A percentile compares a stretch with the other conserved stretches of the same genome.
Conservation (phyloP, 2,113 vertebrate genomes). For the Albula glossodonta region DNA sequence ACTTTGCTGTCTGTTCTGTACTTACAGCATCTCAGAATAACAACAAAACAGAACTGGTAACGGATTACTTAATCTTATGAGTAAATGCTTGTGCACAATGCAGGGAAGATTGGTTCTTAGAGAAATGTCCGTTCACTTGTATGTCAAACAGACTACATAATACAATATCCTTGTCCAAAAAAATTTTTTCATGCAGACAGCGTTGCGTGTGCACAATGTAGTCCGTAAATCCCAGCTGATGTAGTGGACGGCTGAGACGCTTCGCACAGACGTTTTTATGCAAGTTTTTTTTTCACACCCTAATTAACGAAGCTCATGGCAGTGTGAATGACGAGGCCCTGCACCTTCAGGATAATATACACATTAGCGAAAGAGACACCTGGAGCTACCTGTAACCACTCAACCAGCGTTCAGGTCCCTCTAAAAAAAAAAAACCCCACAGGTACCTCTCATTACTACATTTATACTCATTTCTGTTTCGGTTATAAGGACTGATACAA, state of each 20-base stretch:
- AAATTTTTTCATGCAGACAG: not conserved
- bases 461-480: slow-evolving; percentile 74
- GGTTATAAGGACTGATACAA: slow-evolving; percentile 62
- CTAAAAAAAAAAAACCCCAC: slow-evolving; percentile 68
- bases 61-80: not conserved
- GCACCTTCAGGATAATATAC: slow-evolving; percentile 46
- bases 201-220: not conserved
- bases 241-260: not conserved
- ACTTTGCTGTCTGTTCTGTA: slow-evolving; percentile 1
- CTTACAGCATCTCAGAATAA: not conserved
- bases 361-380: slow-evolving; percentile 65
- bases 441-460: slow-evolving; percentile 80
- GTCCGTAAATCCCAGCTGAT: not conserved
- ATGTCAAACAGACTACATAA: not conserved
- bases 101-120: too few species aligned
- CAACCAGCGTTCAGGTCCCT: slow-evolving; percentile 62
- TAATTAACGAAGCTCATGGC: slow-evolving; percentile 32
- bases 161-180: not conserved
- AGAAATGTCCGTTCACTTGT: too few species aligned
- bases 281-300: not conserved
- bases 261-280: slow-evolving; percentile 11
- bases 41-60: not conserved
- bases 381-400: slow-evolving; percentile 67
- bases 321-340: slow-evolving; percentile 49
- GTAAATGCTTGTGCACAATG: not conserved